Percentiles rank a stretch among this genome's conserved stretches.
These are phyloP conservation scores for Cossypha dichroa DNA, from an alignment of 2,797 vertebrate species.

Conservation along the genomic window DNA sequence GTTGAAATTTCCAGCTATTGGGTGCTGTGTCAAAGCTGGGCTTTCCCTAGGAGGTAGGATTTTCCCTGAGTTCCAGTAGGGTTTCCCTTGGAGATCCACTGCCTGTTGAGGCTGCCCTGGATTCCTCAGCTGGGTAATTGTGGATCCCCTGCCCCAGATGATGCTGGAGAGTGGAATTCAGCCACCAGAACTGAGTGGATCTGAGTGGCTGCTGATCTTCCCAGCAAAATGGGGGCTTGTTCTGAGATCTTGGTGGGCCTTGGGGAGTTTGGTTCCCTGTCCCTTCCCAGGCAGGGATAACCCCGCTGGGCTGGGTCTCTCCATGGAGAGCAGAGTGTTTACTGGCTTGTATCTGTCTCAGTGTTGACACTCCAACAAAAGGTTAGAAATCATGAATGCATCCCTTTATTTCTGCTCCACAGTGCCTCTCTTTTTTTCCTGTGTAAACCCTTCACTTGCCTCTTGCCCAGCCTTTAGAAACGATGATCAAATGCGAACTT, in stretches of 20 bases:
- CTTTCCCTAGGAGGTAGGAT: background rate
- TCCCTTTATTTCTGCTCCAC: conserved; percentile 71
- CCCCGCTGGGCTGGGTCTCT: background rate
- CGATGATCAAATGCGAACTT: conserved; percentile 76
- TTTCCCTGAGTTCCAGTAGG: background rate
- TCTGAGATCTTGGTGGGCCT: background rate
- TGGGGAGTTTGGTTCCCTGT: background rate
- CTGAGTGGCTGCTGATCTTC: background rate
- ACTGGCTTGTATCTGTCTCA: conserved; percentile 63
- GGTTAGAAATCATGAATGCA: conserved; percentile 74
- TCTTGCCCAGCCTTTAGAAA: conserved; percentile 76
- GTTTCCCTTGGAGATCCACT: background rate
- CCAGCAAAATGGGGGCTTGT: background rate
- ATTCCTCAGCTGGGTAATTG: background rate
- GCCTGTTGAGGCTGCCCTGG: background rate
- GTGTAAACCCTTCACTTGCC: conserved; percentile 72
- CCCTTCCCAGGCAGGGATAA: conserved; percentile 6
- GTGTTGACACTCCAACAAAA: conserved; percentile 68
- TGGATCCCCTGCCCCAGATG: background rate
- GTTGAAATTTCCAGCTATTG: background rate
- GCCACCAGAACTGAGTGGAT: rapidly evolving
- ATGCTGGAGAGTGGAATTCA: background rate
- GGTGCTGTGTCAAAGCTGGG: background rate
- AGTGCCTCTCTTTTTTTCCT: conserved; percentile 74
- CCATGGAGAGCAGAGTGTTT: conserved; percentile 67